Percentiles rank a stretch among this genome's conserved stretches.
These are phyloP conservation scores for Eupithecia inturbata DNA, from an alignment of 2,888 invertebrate genomes.

Conservation along the genomic window DNA sequence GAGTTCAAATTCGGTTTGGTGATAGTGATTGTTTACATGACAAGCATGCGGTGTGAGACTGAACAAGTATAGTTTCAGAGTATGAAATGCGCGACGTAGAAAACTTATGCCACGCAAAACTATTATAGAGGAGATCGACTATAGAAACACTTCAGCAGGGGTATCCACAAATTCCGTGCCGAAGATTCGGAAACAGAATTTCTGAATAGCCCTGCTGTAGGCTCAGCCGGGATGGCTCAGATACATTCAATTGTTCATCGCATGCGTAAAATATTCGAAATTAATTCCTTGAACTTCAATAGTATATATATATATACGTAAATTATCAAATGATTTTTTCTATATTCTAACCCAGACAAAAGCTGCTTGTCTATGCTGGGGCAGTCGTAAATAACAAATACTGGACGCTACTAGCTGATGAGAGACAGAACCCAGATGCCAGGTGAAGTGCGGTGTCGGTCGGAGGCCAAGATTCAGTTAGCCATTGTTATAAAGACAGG, in stretches of 20 bases:
- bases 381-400: not conserved
- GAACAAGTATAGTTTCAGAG: not conserved
- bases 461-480: not conserved
- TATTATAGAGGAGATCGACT: not conserved
- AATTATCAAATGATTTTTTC: not conserved
- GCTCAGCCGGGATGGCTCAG: no score
- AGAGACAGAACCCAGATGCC: not conserved
- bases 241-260: not conserved
- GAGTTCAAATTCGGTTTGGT: constrained; percentile 1
- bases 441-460: not conserved
- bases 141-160: no score
- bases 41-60: not conserved
- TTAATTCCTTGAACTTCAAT: not conserved
- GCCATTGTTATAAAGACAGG: not conserved
- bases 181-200: no score
- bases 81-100: not conserved
- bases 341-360: not conserved
- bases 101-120: not conserved
- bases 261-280: not conserved
- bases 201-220: no score
- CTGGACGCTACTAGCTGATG: not conserved
- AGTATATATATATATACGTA: not conserved
- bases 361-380: not conserved
- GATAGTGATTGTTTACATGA: not conserved
- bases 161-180: no score